Percentiles rank a stretch among this genome's conserved stretches.
Evolutionary conservation across 2,888 invertebrate species (phyloP).

Genomic region (Lithophane ornitopus): DNA sequence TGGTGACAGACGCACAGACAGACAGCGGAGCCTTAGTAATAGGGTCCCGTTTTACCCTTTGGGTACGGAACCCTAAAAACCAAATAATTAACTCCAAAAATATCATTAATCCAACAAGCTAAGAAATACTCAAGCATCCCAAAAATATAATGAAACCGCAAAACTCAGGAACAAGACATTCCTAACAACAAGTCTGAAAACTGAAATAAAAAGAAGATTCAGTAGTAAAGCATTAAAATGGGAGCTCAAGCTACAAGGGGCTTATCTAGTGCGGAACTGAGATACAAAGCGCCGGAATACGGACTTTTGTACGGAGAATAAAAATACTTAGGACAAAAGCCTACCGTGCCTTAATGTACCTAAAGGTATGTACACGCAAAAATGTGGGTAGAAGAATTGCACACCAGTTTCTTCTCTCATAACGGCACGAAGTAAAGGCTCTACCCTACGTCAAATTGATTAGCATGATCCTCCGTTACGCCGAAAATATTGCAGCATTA

Average conservation of each 20-base stretch:
- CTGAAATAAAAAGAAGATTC: conserved; percentile 44
- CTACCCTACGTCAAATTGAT: too few relatives aligned
- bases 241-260: conserved; percentile 52
- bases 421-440: neutral
- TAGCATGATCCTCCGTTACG: too few relatives aligned
- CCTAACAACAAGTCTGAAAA: conserved; percentile 27
- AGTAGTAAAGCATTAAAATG: conserved; percentile 57
- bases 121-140: neutral
- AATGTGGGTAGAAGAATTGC: neutral
- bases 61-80: too few relatives aligned
- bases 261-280: conserved; percentile 65
- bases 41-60: too few relatives aligned
- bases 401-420: neutral
- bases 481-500: too few relatives aligned
- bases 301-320: conserved; percentile 55
- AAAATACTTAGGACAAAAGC: conserved; percentile 60
- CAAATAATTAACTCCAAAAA: neutral
- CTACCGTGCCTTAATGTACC: conserved; percentile 18
- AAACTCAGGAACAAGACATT: conserved; percentile 10
- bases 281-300: conserved; percentile 63
- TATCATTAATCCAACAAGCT: too few relatives aligned
- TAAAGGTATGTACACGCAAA: conserved; percentile 9
- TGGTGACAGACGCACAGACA: too few relatives aligned
- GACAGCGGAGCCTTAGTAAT: too few relatives aligned
- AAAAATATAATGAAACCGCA: conserved; percentile 21